A percentile compares a stretch with the other conserved stretches of the same genome.
These are phyloP conservation scores for Quadroppia sp. DNA, from an alignment of 2,888 invertebrate species.

Conservation along the genomic window DNA sequence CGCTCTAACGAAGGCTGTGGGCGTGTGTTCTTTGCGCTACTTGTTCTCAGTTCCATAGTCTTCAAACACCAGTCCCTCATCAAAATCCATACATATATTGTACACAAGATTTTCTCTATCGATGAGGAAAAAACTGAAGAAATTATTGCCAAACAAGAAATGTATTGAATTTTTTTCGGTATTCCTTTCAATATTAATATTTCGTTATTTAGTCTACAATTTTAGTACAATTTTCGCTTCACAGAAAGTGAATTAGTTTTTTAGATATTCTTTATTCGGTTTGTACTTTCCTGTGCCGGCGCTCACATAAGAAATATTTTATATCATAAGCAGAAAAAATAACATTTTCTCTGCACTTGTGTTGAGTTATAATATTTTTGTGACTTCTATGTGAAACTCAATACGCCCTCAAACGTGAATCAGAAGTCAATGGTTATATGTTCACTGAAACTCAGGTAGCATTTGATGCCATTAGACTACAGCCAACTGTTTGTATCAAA, in stretches of 20 bases:
- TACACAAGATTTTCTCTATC: background rate
- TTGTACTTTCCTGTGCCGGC: background rate
- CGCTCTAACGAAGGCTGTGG: background rate
- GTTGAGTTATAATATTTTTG: background rate
- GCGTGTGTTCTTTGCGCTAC: slow-evolving; percentile 19
- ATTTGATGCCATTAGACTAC: slow-evolving; percentile 5
- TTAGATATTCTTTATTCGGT: background rate
- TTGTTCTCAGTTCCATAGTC: slow-evolving; percentile 2
- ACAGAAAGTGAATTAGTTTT: slow-evolving; percentile 14
- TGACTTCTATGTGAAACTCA: background rate
- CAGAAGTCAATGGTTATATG: background rate
- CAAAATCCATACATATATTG: background rate
- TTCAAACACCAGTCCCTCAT: slow-evolving; percentile 6
- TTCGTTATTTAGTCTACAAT: slow-evolving; percentile 8
- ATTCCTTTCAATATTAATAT: slow-evolving; percentile 14
- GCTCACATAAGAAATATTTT: background rate
- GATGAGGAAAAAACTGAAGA: background rate
- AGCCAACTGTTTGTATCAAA: background rate
- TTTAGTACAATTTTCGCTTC: background rate
- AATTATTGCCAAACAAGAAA: slow-evolving; percentile 11
- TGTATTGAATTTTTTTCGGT: background rate
- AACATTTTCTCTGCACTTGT: background rate
- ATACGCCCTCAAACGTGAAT: slow-evolving; percentile 14
- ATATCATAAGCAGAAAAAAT: background rate
- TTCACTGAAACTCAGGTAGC: slow-evolving; percentile 11